Conservation (phyloP, 2,797 vertebrate species). For the Anas flavirostris region DNA sequence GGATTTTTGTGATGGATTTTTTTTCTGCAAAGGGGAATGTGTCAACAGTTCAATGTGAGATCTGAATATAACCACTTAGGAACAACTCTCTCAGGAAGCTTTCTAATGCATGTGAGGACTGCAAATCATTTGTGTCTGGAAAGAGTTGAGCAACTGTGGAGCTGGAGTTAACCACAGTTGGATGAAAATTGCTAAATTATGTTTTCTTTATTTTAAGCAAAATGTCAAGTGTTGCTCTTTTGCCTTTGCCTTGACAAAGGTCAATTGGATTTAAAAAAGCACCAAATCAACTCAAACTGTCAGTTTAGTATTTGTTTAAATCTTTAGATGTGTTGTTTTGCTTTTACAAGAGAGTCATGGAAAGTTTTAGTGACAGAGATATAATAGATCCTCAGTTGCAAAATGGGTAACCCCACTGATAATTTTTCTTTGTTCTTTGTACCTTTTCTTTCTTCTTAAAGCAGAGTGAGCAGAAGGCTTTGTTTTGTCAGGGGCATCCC, state of each 20-base stretch:
- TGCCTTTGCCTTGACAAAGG: slow-evolving; percentile 74
- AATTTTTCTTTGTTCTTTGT: neutral
- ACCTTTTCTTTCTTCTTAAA: neutral
- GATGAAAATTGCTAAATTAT: slow-evolving; percentile 65
- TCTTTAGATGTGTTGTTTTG: slow-evolving; percentile 51
- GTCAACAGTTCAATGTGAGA: slow-evolving; percentile 40
- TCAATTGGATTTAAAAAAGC: slow-evolving; percentile 52
- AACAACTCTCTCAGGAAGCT: slow-evolving; percentile 2
- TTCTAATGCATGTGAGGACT: slow-evolving; percentile 38
- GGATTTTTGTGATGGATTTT: neutral
- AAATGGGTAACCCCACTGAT: neutral
- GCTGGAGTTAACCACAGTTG: slow-evolving; percentile 25
- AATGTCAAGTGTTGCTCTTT: slow-evolving; percentile 74
- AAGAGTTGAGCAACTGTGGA: slow-evolving; percentile 70
- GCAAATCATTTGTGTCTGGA: slow-evolving; percentile 60
- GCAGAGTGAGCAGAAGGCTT: neutral
- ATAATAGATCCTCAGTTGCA: neutral
- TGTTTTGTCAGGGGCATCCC: neutral
- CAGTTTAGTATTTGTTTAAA: slow-evolving; percentile 57
- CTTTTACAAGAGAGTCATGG: slow-evolving; percentile 32
- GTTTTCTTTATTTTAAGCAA: slow-evolving; percentile 71
- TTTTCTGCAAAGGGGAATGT: neutral
- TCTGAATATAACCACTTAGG: slow-evolving; percentile 47
- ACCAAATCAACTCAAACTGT: slow-evolving; percentile 23
- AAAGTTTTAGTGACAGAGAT: slow-evolving; percentile 37